A percentile compares a stretch with the other conserved stretches of the same genome.
Conservation (phyloP, 1,140 invertebrate species). For the Lasaia peninsularis region DNA sequence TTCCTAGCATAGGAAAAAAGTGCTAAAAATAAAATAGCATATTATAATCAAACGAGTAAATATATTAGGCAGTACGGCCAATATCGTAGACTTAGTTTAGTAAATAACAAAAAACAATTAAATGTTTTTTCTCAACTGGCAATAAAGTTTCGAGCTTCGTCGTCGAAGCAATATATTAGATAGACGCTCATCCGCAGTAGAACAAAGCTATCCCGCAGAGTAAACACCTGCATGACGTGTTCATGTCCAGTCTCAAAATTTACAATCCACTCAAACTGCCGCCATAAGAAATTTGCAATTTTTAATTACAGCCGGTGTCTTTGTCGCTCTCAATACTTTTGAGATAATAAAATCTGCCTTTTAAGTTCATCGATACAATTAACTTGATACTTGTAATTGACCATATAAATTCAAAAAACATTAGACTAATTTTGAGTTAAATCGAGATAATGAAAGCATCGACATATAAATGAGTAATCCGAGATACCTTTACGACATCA, state of each 20-base stretch:
- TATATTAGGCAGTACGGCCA: too few species aligned
- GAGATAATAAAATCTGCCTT: constrained; percentile 55
- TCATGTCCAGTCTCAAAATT: constrained; percentile 64
- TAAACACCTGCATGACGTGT: constrained; percentile 57
- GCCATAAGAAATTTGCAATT: constrained; percentile 56
- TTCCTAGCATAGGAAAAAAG: too few species aligned
- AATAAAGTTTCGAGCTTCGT: too few species aligned
- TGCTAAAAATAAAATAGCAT: too few species aligned
- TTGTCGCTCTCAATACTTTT: constrained; percentile 49
- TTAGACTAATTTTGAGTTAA: constrained; percentile 19
- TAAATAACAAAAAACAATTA: too few species aligned
- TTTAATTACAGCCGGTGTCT: constrained; percentile 61
- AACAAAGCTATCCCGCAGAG: constrained; percentile 55
- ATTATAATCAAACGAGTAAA: too few species aligned
- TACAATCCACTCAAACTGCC: constrained; percentile 43
- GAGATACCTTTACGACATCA: too few species aligned
- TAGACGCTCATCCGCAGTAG: constrained; percentile 1
- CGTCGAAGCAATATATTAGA: too few species aligned
- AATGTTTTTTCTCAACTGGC: too few species aligned
- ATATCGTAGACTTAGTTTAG: too few species aligned
- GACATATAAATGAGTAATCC: too few species aligned
- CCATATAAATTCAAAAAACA: constrained; percentile 17
- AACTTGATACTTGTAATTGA: constrained; percentile 34
- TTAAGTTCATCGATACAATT: constrained; percentile 48
- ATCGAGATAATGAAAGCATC: background rate